Evolutionary conservation across 2,113 vertebrate species (phyloP).

Genomic region (Grus americana): DNA sequence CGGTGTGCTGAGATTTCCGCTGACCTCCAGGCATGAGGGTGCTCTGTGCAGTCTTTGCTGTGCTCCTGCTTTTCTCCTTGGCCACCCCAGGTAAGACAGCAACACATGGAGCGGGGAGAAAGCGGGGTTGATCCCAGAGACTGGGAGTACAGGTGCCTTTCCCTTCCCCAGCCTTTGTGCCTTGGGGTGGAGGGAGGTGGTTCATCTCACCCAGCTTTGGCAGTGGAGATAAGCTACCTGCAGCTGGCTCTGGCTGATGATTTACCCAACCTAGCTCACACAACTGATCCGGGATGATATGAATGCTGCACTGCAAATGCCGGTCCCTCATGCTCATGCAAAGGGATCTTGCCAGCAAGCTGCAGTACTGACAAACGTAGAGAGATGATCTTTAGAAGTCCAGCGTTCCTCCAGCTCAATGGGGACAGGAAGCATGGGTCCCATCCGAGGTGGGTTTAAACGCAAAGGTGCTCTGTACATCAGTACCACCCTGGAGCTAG

Average conservation of each 20-base stretch:
- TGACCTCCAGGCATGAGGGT: constrained; percentile 32
- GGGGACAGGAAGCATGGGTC: background rate
- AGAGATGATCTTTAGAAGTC: background rate
- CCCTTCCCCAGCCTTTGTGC: background rate
- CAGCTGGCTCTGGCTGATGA: background rate
- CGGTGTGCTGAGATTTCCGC: background rate
- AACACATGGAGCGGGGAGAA: accelerated
- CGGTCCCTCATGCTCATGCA: accelerated
- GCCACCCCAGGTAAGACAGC: constrained; percentile 10
- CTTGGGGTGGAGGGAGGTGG: background rate
- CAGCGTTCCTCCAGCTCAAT: background rate
- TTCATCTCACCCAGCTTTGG: background rate
- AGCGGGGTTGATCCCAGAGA: accelerated
- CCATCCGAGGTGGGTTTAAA: background rate
- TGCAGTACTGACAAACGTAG: accelerated
- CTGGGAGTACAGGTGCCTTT: accelerated
- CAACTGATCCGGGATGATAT: accelerated
- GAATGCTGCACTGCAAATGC: background rate
- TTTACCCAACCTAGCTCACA: accelerated
- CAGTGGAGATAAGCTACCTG: background rate
- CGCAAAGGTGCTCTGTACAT: background rate
- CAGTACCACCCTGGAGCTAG: background rate
- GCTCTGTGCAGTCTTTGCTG: background rate
- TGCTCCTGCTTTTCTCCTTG: constrained; percentile 40
- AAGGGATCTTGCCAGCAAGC: background rate